These are phyloP conservation scores for Mormyrops boulengeri DNA, from an alignment of 2,797 vertebrate species.

Conservation along the genomic window DNA sequence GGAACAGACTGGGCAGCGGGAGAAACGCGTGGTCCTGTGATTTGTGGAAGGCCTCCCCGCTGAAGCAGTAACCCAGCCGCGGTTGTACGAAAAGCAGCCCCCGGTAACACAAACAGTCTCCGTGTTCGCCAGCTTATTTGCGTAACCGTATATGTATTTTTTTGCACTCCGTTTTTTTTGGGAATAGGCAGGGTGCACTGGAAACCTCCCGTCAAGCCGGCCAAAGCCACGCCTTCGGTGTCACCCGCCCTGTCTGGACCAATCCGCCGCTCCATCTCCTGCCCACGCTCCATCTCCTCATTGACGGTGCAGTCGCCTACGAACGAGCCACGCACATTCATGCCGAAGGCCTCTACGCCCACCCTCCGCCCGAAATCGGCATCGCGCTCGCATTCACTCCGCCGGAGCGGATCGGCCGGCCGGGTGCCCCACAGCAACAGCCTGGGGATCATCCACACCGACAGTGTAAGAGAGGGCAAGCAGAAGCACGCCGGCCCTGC, in stretches of 20 bases:
- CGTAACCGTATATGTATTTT: slow-evolving; percentile 25
- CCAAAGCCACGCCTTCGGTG: slow-evolving; percentile 56
- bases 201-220: slow-evolving; percentile 66
- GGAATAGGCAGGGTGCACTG: slow-evolving; percentile 64
- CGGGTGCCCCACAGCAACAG: slow-evolving; percentile 70
- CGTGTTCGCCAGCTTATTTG: slow-evolving; percentile 22
- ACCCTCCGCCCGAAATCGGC: slow-evolving; percentile 61
- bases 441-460: slow-evolving; percentile 65
- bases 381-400: slow-evolving; percentile 83
- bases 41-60: slow-evolving; percentile 29
- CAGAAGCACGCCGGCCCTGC: neutral
- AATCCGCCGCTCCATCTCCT: slow-evolving; percentile 90
- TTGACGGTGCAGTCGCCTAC: slow-evolving; percentile 64
- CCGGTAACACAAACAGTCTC: neutral
- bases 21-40: slow-evolving; percentile 37
- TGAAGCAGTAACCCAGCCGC: neutral
- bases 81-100: neutral
- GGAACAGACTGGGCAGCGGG: slow-evolving; percentile 30
- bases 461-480: slow-evolving; percentile 49
- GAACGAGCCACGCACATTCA: slow-evolving; percentile 61
- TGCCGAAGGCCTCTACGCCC: slow-evolving; percentile 48
- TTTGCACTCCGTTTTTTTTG: slow-evolving; percentile 17
- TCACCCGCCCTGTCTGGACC: slow-evolving; percentile 65
- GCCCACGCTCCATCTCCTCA: slow-evolving; percentile 88
- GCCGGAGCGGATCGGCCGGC: slow-evolving; percentile 71